Base-by-base conservation (phyloP, 2,113 vertebrate species). In the Oryzias javanicus region DNA sequence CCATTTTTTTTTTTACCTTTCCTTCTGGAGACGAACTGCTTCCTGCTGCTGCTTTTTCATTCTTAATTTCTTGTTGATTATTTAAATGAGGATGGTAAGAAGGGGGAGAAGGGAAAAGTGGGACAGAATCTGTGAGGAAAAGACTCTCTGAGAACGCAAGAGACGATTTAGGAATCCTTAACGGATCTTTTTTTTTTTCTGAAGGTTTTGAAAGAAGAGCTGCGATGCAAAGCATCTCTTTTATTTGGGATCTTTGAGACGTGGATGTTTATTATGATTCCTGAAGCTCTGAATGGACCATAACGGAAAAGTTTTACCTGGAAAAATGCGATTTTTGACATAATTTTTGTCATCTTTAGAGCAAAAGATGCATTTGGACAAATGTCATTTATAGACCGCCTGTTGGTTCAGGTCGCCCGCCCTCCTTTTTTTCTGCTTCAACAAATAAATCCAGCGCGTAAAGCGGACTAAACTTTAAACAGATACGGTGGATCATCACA, bases 101-200 rank as follows among this genome's bases (percentile, higher is more conserved):
- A 67, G 63, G 42, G 76, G 44, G 53, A 56, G 60, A 76, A 88
- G 84, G 86, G 81, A 78, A 88, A 87, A 87, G 81, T 86, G 81
- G 80, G 46, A 27, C 51, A 41, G 67, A 70, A 24, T 45, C 20
- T 40, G 60, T 20, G 64, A 59, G 49, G 64, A 61, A 64, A 3
- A 51, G 44, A 78, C 54, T 65, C 57, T 76, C 72, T 74, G 49
- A 66, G 48, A 58, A 18, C 60, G 22, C 24, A 60, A 65, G 48
- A 69, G 45, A 56, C 65, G 49, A 25, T 62, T 41, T 78, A 64
- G 57, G 35, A 82, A 54, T 50, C 59, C 51, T 15, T 10, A 1
- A 27, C 8, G 8, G 8, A 64, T 55, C 47, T 27, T 59, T 29
- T 20, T 18, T 53, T 44, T 42, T 45, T 18, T 10, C 12, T 19